phyloP scores from a whole-genome alignment of 2,797 vertebrate genomes.

The Melopsittacus undulatus region DNA sequence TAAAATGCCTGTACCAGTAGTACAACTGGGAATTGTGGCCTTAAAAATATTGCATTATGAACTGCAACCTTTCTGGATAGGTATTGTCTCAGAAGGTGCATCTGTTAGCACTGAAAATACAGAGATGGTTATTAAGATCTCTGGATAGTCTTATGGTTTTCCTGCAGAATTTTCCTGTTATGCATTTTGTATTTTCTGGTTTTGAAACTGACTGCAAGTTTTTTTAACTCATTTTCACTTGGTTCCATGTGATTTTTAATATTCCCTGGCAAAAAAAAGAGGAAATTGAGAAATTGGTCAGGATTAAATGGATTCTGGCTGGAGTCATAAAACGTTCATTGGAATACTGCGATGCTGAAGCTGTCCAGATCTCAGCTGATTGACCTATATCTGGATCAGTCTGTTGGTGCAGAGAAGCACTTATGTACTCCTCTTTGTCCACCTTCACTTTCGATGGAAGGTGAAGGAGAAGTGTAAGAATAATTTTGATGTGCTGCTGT shows the following conservation, averaged over 20 bases:
- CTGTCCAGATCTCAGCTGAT: neutral
- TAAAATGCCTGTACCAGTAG: conserved; percentile 7
- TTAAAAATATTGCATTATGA: conserved; percentile 5
- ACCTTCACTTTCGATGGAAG: neutral
- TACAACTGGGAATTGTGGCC: neutral
- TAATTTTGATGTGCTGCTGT: neutral
- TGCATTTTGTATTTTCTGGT: neutral
- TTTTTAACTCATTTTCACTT: neutral
- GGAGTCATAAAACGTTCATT: neutral
- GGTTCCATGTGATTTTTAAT: neutral
- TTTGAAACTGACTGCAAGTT: neutral
- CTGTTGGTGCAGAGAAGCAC: neutral
- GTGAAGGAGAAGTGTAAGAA: neutral
- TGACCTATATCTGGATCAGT: neutral
- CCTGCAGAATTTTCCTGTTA: neutral
- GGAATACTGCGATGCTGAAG: neutral
- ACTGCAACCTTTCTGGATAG: neutral
- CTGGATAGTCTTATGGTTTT: neutral
- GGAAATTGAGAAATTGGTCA: neutral
- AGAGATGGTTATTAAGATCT: neutral
- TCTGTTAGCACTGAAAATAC: neutral
- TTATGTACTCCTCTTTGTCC: neutral
- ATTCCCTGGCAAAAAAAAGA: neutral
- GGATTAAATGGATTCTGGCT: neutral
- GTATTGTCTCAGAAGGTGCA: neutral